These are phyloP conservation scores for Regulus satrapa DNA, from an alignment of 2,113 vertebrate genomes.

Conservation along the genomic window DNA sequence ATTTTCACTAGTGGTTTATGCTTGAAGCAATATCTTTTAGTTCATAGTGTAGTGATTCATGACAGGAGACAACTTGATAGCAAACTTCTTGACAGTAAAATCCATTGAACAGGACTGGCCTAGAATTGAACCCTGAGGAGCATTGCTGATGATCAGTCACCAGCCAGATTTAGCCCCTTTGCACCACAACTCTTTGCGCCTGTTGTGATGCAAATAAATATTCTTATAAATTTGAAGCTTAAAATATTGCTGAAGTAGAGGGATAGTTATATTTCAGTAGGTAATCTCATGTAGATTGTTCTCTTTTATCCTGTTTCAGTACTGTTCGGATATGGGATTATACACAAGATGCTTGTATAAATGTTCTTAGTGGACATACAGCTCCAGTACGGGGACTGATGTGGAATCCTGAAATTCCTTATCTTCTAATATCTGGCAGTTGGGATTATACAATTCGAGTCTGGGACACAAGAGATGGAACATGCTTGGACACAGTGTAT, in stretches of 20 bases:
- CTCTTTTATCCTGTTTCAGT: constrained; percentile 68
- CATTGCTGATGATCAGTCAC: neutral
- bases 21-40: neutral
- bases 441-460: constrained; percentile 97
- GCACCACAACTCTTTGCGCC: neutral
- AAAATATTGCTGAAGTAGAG: neutral
- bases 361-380: constrained; percentile 87
- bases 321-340: constrained; percentile 98
- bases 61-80: neutral
- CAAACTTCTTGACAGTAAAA: neutral
- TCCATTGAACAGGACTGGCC: neutral
- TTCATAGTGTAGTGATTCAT: neutral
- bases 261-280: neutral
- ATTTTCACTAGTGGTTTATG: neutral
- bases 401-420: constrained; percentile 97
- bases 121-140: neutral
- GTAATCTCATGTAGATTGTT: neutral
- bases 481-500: constrained; percentile 88
- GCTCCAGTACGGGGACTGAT: constrained; percentile 91
- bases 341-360: constrained; percentile 94
- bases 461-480: constrained; percentile 95
- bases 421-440: constrained; percentile 92
- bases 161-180: neutral
- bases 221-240: neutral
- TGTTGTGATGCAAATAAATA: neutral